Evolutionary conservation across 1,140 invertebrate species (phyloP).

Genomic region (Ladona fulva): DNA sequence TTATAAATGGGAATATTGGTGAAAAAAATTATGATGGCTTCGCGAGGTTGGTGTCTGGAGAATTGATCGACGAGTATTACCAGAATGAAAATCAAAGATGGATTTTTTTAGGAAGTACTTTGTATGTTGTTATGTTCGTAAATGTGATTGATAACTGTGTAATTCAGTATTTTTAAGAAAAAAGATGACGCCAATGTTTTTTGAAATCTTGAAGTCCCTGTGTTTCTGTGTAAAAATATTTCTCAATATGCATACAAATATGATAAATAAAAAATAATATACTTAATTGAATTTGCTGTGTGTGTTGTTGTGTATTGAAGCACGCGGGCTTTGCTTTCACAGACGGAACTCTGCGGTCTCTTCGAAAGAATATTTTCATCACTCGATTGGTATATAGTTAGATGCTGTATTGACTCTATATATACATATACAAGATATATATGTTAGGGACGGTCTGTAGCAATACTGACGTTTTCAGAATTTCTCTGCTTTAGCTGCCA

Average conservation of each 20-base stretch:
- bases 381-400: no score
- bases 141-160: slow-evolving; percentile 7
- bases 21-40: not conserved
- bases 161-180: slow-evolving; percentile 11
- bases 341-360: no score
- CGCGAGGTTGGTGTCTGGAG: not conserved
- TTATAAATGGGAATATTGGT: not conserved
- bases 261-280: slow-evolving; percentile 8
- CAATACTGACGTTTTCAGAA: no score
- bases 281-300: not conserved
- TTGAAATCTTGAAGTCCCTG: slow-evolving; percentile 5
- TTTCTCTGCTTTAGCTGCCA: no score
- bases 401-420: no score
- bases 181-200: not conserved
- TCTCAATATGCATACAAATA: slow-evolving; percentile 2
- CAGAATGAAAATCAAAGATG: not conserved
- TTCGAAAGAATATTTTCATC: no score
- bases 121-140: slow-evolving; percentile 3
- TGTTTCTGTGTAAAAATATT: slow-evolving; percentile 5
- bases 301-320: not conserved
- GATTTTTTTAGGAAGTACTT: slow-evolving; percentile 9
- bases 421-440: no score
- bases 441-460: no score
- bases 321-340: no score
- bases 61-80: not conserved